phyloP scores from a whole-genome alignment of 2,888 invertebrate genomes.

The Cistogaster globosa region DNA sequence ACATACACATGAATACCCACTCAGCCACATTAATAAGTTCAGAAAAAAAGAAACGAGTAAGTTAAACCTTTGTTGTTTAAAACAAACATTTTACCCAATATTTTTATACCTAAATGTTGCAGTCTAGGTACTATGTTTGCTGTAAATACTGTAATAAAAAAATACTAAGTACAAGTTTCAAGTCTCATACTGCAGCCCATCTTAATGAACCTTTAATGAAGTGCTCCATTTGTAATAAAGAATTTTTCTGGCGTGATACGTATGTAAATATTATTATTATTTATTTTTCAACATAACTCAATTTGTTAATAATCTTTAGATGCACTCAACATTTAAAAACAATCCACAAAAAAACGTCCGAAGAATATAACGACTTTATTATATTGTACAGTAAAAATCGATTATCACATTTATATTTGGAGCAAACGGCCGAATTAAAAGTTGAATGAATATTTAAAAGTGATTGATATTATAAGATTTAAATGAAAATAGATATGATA shows the following conservation, averaged over 20 bases:
- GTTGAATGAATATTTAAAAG: not conserved
- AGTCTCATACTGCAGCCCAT: constrained; percentile 58
- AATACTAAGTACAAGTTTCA: constrained; percentile 47
- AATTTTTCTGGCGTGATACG: constrained; percentile 46
- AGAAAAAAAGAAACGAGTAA: constrained; percentile 40
- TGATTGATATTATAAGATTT: not conserved
- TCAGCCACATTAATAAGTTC: constrained; percentile 32
- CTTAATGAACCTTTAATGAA: constrained; percentile 59
- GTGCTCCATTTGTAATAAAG: constrained; percentile 56
- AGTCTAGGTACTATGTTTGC: constrained; percentile 50
- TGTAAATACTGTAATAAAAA: constrained; percentile 61
- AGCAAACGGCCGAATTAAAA: constrained; percentile 39
- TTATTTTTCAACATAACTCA: not conserved
- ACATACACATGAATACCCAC: constrained; percentile 55
- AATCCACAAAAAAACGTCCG: constrained; percentile 34
- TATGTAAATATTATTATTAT: constrained; percentile 7
- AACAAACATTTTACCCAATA: not conserved
- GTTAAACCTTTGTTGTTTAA: not conserved
- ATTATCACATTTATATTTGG: constrained; percentile 54
- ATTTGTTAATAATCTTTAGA: constrained; percentile 9
- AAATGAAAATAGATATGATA: too few relatives aligned
- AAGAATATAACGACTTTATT: constrained; percentile 52
- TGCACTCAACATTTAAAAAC: constrained; percentile 41
- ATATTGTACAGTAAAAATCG: constrained; percentile 36
- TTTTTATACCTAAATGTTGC: not conserved